Percentiles rank a stretch among this genome's conserved stretches.
Conservation (phyloP, 2,113 vertebrate genomes). For the Larimichthys crocea region DNA sequence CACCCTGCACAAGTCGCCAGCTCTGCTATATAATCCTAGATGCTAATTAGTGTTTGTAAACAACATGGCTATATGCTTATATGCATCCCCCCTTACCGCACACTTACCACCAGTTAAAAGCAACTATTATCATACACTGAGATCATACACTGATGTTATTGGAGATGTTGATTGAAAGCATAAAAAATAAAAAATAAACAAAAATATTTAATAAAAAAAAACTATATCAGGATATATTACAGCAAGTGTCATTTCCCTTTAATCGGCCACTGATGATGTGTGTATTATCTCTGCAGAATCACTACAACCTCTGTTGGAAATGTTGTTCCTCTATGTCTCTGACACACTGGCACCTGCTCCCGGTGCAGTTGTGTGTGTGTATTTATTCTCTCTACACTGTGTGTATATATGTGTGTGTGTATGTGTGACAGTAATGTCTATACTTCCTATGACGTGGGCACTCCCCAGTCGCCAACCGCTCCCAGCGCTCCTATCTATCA, state of each 20-base stretch:
- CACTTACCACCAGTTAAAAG: neutral
- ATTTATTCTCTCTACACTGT: slow-evolving; percentile 5
- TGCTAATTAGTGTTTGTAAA: neutral
- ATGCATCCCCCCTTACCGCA: neutral
- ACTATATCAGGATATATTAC: too few species aligned
- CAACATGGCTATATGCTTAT: neutral
- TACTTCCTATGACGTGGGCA: slow-evolving; percentile 66
- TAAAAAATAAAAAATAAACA: neutral
- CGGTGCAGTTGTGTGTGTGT: slow-evolving; percentile 19
- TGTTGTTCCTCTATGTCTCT: neutral
- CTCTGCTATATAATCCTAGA: neutral
- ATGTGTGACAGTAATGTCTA: slow-evolving; percentile 41
- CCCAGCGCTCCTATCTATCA: slow-evolving; percentile 55
- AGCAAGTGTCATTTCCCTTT: neutral
- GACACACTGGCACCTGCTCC: neutral
- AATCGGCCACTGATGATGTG: neutral
- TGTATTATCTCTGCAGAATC: neutral
- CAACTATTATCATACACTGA: neutral
- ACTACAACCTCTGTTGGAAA: neutral
- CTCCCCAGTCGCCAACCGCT: slow-evolving; percentile 52
- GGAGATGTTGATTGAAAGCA: neutral
- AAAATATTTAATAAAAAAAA: too few species aligned
- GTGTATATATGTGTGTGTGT: slow-evolving; percentile 14
- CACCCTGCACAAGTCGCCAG: too few species aligned
- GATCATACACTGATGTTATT: neutral